phyloP scores from a whole-genome alignment of 2,113 vertebrate genomes.

The Periophthalmus modestus region DNA sequence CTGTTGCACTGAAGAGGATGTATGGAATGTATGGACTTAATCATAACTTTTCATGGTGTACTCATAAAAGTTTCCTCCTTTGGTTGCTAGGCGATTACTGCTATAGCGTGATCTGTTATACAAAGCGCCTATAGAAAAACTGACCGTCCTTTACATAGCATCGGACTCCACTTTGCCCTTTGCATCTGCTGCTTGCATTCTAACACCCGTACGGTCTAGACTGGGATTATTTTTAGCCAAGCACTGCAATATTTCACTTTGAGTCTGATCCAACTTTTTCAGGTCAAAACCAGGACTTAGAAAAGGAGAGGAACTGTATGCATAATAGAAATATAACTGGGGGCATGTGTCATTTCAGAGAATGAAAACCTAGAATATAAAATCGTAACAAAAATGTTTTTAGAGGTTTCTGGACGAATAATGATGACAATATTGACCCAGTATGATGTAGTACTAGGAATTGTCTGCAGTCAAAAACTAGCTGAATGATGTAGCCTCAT shows the following conservation, averaged over 20 bases:
- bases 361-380: not conserved
- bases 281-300: conserved; percentile 2
- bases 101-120: not conserved
- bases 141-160: not conserved
- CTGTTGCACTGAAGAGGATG: not conserved
- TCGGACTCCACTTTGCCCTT: conserved; percentile 2
- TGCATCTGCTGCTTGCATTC: not conserved
- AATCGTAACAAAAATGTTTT: not conserved
- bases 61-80: not conserved
- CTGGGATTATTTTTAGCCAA: conserved; percentile 7
- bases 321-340: conserved; percentile 2
- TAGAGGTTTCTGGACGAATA: not conserved
- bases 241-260: conserved; percentile 1
- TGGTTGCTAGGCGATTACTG: too few species aligned
- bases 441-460: not conserved
- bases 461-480: not conserved
- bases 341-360: not conserved
- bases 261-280: conserved; percentile 7
- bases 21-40: not conserved
- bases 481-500: not conserved
- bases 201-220: not conserved
- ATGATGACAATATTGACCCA: not conserved
- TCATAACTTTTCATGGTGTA: not conserved
- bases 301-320: conserved; percentile 8
- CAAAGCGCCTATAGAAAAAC: not conserved